phyloP scores from a whole-genome alignment of 2,797 vertebrate genomes.

The Sphenopsis melanotis region DNA sequence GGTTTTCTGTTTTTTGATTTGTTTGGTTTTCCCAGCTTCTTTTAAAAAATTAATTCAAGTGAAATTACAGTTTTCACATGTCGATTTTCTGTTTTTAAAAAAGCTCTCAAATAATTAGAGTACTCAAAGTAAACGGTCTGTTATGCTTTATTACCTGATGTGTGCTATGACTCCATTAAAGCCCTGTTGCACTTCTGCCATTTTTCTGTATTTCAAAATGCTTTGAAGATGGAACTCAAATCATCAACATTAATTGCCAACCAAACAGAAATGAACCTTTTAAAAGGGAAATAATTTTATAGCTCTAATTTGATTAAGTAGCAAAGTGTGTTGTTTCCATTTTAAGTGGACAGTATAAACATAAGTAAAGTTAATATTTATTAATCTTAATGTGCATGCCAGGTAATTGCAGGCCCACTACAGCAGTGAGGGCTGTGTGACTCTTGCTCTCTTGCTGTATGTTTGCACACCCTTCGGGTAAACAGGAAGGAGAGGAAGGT shows the following conservation, averaged over 20 bases:
- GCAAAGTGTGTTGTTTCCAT: constrained; percentile 66
- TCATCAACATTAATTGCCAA: constrained; percentile 77
- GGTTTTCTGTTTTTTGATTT: accelerated
- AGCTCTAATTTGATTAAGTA: constrained; percentile 77
- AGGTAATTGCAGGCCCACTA: constrained; percentile 26
- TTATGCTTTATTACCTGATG: constrained; percentile 76
- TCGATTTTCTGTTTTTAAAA: neutral
- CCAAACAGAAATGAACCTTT: constrained; percentile 72
- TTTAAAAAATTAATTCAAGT: neutral
- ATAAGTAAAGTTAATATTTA: constrained; percentile 74
- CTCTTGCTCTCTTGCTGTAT: neutral
- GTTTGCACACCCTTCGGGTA: neutral
- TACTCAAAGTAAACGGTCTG: constrained; percentile 70
- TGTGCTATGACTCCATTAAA: constrained; percentile 74
- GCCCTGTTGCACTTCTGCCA: constrained; percentile 55
- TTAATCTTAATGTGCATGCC: constrained; percentile 58
- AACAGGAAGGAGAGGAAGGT: constrained; percentile 19
- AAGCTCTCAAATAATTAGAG: constrained; percentile 78
- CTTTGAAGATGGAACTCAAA: constrained; percentile 61
- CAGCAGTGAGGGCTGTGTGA: neutral
- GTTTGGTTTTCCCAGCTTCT: neutral
- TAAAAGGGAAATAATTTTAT: constrained; percentile 76
- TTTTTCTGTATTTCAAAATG: constrained; percentile 61
- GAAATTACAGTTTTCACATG: constrained; percentile 36
- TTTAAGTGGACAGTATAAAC: constrained; percentile 58